Percentiles rank a stretch among this genome's conserved stretches.
These are phyloP conservation scores for Neolamprologus brichardi DNA, from an alignment of 2,113 vertebrate species.

Conservation along the genomic window DNA sequence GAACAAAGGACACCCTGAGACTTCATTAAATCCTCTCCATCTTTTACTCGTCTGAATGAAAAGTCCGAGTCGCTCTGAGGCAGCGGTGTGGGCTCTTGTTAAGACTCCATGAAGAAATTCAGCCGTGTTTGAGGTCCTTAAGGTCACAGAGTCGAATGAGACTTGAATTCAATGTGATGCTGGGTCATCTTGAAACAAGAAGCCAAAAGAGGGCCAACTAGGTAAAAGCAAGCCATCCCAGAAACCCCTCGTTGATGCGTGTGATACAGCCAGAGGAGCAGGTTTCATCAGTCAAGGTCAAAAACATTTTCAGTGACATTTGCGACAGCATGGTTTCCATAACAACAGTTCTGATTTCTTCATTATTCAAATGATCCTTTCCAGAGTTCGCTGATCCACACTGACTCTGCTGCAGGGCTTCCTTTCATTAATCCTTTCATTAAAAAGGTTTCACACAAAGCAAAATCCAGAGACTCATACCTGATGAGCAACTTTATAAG, in stretches of 20 bases:
- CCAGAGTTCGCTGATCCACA: background rate
- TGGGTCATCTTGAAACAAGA: background rate
- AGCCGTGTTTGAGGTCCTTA: background rate
- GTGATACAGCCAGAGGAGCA: background rate
- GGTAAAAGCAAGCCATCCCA: background rate
- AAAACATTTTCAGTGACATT: conserved; percentile 29
- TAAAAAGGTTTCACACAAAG: background rate
- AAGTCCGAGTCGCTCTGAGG: background rate
- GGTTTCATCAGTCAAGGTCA: conserved; percentile 42
- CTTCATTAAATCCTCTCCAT: conserved; percentile 30
- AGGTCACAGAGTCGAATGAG: background rate
- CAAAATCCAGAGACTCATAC: background rate
- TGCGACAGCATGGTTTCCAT: conserved; percentile 30
- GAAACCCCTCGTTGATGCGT: background rate
- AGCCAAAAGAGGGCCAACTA: background rate
- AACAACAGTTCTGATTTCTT: conserved; percentile 38
- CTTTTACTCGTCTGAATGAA: background rate
- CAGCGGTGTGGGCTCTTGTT: background rate
- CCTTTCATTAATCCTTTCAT: background rate
- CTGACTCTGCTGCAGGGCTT: background rate
- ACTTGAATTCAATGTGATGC: background rate
- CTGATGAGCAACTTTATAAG: background rate
- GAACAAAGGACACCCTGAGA: conserved; percentile 24
- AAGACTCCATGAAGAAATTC: background rate
- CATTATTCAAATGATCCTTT: background rate